These are phyloP conservation scores for Gerris lacustris DNA, from an alignment of 2,888 invertebrate genomes.

Conservation along the genomic window DNA sequence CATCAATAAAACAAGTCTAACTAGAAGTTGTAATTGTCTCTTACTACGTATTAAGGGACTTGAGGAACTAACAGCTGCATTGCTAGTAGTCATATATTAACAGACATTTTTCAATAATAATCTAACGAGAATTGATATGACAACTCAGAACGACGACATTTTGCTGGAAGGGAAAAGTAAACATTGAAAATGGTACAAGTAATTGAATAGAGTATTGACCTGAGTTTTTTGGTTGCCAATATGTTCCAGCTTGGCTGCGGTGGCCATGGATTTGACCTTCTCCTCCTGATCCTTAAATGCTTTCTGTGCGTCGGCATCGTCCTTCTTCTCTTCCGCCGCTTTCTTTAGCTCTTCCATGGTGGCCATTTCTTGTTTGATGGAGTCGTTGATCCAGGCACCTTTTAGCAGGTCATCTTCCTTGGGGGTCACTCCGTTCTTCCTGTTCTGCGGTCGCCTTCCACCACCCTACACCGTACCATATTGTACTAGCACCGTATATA, in stretches of 20 bases:
- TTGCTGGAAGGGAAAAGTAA: too few species aligned
- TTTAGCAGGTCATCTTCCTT: slow-evolving; percentile 35
- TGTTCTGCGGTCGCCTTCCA: slow-evolving; percentile 9
- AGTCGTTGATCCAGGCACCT: slow-evolving; percentile 48
- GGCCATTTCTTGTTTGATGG: slow-evolving; percentile 43
- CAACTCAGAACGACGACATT: too few species aligned
- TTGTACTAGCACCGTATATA: neutral
- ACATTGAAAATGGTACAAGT: too few species aligned
- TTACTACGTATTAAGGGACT: too few species aligned
- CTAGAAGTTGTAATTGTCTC: too few species aligned
- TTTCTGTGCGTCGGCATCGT: slow-evolving; percentile 43
- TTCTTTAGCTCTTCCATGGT: slow-evolving; percentile 45
- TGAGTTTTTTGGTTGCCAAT: slow-evolving; percentile 35
- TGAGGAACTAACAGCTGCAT: too few species aligned
- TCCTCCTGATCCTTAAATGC: slow-evolving; percentile 46
- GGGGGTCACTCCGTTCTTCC: slow-evolving; percentile 10
- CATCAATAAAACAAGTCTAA: too few species aligned
- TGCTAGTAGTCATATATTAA: too few species aligned
- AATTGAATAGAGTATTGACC: neutral
- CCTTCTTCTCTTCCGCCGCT: slow-evolving; percentile 39
- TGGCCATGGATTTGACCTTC: slow-evolving; percentile 45
- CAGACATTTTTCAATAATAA: too few species aligned
- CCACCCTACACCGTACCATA: slow-evolving; percentile 20
- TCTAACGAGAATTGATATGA: too few species aligned
- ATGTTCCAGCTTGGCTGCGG: slow-evolving; percentile 43